Base-by-base conservation (phyloP, 2,888 invertebrate species). In the Dicyrtomina minuta region DNA sequence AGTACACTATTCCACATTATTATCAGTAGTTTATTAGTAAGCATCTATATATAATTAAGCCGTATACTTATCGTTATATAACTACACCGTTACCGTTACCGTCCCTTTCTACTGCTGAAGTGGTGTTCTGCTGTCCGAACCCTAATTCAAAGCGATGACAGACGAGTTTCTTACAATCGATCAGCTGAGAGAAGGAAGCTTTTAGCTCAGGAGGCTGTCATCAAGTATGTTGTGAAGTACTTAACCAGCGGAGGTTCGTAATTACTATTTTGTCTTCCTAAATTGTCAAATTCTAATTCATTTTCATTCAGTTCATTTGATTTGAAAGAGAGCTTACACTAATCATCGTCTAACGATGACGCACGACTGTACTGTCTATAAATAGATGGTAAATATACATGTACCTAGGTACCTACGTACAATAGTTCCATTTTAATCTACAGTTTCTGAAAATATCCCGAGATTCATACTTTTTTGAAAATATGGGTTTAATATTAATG, bases 61-160 rank as follows among this genome's bases (percentile, higher is more conserved):
- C n/a, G n/a, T n/a, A n/a, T n/a, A n/a, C n/a, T n/a, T n/a, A n/a
- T n/a, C n/a, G n/a, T n/a, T n/a, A n/a, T n/a, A n/a, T n/a, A n/a
- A n/a, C n/a, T n/a, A n/a, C n/a, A n/a, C n/a, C n/a, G n/a, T n/a
- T n/a, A n/a, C n/a, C n/a, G n/a, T 33, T 33, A 33, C 33, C 8
- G 8, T 33, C 8, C 13, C 10, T 46, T 46, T n/a, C 4, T 46
- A n/a, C 46, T 3, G 13, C 46, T 17, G 10, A 58, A 78, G 78
- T 78, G 75, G 75, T 75, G 76, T 64, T 68, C 70, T 41, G 67
- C 76, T 13, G 22, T 75, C 26, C 74, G 74, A 58, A 66, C 75
- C 1, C 49, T 77, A n/a, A 49, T 72, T 49, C 64, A 75, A 2
- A 70, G 51, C 53, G 76, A 78, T 58, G 78, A 78, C 59, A 46